Evolutionary conservation across 2,888 invertebrate genomes (phyloP).

Genomic region (Lepetodrilus schrolli): DNA sequence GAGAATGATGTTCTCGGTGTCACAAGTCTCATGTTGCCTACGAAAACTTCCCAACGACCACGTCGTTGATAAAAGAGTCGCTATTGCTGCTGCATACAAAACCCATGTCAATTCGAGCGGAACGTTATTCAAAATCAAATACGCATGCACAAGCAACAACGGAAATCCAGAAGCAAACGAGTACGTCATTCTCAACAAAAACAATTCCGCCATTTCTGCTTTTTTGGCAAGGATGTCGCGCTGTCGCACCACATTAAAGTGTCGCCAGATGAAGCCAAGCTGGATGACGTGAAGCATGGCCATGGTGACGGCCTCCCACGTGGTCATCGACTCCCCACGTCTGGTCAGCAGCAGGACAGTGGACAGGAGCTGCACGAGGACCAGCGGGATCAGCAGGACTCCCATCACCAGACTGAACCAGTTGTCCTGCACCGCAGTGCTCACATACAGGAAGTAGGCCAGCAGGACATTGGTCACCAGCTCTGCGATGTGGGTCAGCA

Average conservation of each 20-base stretch:
- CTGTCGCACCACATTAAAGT: slow-evolving; percentile 88
- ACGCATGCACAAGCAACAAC: slow-evolving; percentile 87
- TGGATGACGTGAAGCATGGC: slow-evolving; percentile 77
- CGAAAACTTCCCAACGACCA: slow-evolving; percentile 93
- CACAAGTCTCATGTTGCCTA: slow-evolving; percentile 76
- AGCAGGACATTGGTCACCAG: slow-evolving; percentile 51
- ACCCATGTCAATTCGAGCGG: slow-evolving; percentile 73
- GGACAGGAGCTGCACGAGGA: slow-evolving; percentile 81
- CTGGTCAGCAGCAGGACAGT: slow-evolving; percentile 55
- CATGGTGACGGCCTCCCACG: slow-evolving; percentile 78
- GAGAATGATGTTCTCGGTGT: slow-evolving; percentile 80
- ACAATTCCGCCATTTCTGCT: slow-evolving; percentile 83
- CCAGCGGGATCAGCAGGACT: slow-evolving; percentile 83
- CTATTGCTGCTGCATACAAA: slow-evolving; percentile 82
- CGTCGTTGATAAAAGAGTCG: slow-evolving; percentile 89
- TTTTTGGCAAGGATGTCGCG: slow-evolving; percentile 88
- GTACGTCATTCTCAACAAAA: slow-evolving; percentile 88
- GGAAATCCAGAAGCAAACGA: slow-evolving; percentile 92
- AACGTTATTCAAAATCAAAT: slow-evolving; percentile 79
- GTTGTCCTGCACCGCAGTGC: slow-evolving; percentile 76
- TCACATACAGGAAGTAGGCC: slow-evolving; percentile 77
- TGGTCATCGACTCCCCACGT: slow-evolving; percentile 49
- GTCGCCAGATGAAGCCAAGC: slow-evolving; percentile 79
- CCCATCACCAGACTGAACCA: slow-evolving; percentile 82
- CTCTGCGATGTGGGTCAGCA: slow-evolving; percentile 56